These are phyloP conservation scores for Nettapus auritus DNA, from an alignment of 2,113 vertebrate species.

Conservation along the genomic window DNA sequence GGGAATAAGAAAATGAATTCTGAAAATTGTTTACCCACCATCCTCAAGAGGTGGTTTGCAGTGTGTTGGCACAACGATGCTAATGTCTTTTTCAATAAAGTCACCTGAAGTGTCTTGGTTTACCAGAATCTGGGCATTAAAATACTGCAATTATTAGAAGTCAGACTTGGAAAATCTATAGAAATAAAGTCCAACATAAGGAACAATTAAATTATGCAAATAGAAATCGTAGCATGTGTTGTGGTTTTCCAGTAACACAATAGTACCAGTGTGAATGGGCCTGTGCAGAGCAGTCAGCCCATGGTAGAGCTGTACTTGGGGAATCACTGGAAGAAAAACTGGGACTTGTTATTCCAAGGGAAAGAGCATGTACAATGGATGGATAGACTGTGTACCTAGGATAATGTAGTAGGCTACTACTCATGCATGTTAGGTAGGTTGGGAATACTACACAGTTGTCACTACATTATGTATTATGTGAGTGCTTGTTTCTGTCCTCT, in stretches of 20 bases:
- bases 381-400: neutral
- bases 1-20: neutral
- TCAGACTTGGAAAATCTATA: neutral
- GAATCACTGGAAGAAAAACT: neutral
- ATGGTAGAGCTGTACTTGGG: neutral
- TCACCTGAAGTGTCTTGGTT: neutral
- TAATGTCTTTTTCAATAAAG: neutral
- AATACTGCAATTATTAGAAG: neutral
- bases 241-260: neutral
- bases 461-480: fast-evolving
- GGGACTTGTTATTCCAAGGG: neutral
- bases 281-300: neutral
- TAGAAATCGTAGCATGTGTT: neutral
- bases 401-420: fast-evolving
- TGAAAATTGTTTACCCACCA: neutral
- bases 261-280: neutral
- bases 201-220: neutral
- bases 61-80: neutral
- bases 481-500: neutral
- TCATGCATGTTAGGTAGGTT: too few relatives aligned
- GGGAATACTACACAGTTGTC: neutral
- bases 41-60: neutral
- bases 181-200: neutral
- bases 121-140: neutral
- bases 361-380: fast-evolving